A percentile compares a stretch with the other conserved stretches of the same genome.
phyloP scores from a whole-genome alignment of 1,140 invertebrate genomes.

The Mesaphorura yosii region DNA sequence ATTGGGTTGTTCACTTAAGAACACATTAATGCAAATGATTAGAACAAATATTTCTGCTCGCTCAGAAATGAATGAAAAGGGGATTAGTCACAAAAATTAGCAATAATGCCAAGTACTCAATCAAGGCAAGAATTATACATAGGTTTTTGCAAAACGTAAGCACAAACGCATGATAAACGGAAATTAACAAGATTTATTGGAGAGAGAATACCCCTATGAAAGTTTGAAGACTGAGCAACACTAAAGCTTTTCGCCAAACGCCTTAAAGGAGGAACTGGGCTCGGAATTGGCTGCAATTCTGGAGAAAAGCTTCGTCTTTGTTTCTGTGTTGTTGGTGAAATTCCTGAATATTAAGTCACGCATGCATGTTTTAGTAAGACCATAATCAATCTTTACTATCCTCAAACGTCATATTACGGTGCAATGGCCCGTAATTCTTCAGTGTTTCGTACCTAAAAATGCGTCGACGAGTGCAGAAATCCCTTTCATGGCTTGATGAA shows the following conservation, averaged over 20 bases:
- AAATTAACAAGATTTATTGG: slow-evolving; percentile 6
- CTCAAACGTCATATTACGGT: too few relatives aligned
- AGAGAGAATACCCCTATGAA: slow-evolving; percentile 30
- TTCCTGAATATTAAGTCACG: too few relatives aligned
- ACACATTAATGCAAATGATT: background rate
- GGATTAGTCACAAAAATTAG: too few relatives aligned
- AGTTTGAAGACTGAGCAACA: slow-evolving; percentile 45
- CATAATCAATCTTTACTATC: too few relatives aligned
- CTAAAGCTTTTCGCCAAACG: slow-evolving; percentile 79
- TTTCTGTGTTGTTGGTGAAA: too few relatives aligned
- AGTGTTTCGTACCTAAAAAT: slow-evolving; percentile 63
- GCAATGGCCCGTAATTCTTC: too few relatives aligned
- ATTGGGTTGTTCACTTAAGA: too few relatives aligned
- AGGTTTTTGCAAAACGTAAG: background rate
- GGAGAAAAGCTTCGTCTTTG: slow-evolving; percentile 9
- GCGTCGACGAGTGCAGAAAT: slow-evolving; percentile 87
- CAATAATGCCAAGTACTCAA: too few relatives aligned
- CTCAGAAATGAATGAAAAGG: too few relatives aligned
- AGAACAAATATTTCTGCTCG: background rate
- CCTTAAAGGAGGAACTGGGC: slow-evolving; percentile 52
- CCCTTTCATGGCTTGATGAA: slow-evolving; percentile 85
- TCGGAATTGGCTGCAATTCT: slow-evolving; percentile 35
- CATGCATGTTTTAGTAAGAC: too few relatives aligned
- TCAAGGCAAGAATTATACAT: background rate
- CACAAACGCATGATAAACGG: slow-evolving; percentile 1